phyloP scores from a whole-genome alignment of 2,888 invertebrate genomes.

The Slavum lentiscoides region DNA sequence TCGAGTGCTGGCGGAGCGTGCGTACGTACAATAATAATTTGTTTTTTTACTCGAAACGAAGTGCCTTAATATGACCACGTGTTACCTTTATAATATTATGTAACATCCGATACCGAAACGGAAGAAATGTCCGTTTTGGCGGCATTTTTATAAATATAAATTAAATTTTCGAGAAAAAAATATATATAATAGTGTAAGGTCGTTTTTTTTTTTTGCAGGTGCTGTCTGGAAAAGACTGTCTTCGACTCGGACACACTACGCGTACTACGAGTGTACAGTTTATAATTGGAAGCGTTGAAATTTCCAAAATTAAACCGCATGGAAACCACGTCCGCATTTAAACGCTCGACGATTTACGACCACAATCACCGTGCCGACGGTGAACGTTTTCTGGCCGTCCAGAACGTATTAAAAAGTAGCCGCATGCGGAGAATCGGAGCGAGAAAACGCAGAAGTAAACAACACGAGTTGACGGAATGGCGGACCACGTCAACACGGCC shows the following conservation, averaged over 20 bases:
- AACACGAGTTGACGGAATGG: constrained; percentile 50
- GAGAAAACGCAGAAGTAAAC: constrained; percentile 47
- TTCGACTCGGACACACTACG: too few species aligned
- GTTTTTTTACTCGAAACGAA: too few species aligned
- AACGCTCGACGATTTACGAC: constrained; percentile 4
- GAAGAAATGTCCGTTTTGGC: too few species aligned
- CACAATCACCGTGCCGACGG: constrained; percentile 38
- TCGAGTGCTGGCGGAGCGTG: too few species aligned
- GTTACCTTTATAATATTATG: too few species aligned
- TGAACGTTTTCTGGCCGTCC: constrained; percentile 28
- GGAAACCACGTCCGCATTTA: constrained; percentile 42
- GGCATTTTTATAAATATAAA: too few species aligned
- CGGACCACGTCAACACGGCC: constrained; percentile 27
- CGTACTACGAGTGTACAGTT: too few species aligned
- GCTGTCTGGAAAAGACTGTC: not conserved
- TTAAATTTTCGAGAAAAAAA: too few species aligned
- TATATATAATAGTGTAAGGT: not conserved
- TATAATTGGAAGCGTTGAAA: constrained; percentile 12
- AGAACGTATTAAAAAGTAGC: constrained; percentile 25
- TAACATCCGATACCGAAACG: too few species aligned
- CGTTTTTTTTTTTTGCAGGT: constrained; percentile 10
- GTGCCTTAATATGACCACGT: too few species aligned
- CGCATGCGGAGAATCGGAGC: constrained; percentile 49
- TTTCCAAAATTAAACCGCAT: constrained; percentile 50
- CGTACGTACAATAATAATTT: too few species aligned